These are phyloP conservation scores for Baryphthengus martii DNA, from an alignment of 2,113 vertebrate species.

Conservation along the genomic window DNA sequence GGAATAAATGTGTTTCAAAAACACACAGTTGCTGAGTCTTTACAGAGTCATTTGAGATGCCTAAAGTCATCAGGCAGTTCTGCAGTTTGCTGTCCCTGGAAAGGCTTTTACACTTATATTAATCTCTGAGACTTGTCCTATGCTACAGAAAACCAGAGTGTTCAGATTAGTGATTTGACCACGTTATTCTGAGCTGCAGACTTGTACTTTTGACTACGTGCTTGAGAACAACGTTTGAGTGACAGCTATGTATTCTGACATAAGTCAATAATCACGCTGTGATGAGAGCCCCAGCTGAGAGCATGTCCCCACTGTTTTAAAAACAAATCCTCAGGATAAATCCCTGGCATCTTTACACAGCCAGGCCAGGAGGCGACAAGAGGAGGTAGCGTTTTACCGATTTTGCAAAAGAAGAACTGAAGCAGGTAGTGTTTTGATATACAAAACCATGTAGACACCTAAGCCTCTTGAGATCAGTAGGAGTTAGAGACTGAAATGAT, in stretches of 20 bases:
- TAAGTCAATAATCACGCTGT: neutral
- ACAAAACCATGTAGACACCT: neutral
- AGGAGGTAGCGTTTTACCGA: neutral
- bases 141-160: neutral
- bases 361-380: neutral
- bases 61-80: neutral
- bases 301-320: neutral
- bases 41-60: neutral
- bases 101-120: neutral
- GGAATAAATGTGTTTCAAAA: conserved; percentile 26
- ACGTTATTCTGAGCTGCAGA: neutral
- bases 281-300: neutral
- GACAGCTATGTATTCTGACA: neutral
- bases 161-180: neutral
- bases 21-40: neutral
- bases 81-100: neutral
- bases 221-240: neutral
- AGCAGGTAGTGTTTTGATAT: neutral
- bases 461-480: neutral
- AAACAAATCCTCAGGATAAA: neutral
- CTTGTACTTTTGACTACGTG: neutral
- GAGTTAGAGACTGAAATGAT: neutral
- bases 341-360: neutral
- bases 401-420: neutral
- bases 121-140: neutral